phyloP scores from a whole-genome alignment of 2,797 vertebrate species.

The Melanotaenia maccullochi region DNA sequence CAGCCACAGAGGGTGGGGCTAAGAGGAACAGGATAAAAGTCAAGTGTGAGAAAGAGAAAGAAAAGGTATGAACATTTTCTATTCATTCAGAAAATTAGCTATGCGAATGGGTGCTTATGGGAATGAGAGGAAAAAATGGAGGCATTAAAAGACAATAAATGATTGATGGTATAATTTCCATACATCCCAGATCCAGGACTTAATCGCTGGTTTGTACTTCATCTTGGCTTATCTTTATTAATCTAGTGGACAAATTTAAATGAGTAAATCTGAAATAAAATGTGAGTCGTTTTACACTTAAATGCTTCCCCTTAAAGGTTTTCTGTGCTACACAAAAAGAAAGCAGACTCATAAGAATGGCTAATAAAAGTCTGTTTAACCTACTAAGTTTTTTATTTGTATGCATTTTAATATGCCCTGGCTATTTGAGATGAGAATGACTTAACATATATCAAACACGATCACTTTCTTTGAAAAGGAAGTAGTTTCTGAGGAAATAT shows the following conservation, averaged over 20 bases:
- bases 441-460: too few species aligned
- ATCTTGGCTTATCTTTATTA: not conserved
- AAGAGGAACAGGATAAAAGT: slow-evolving; percentile 17
- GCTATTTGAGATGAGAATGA: too few species aligned
- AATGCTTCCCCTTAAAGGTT: not conserved
- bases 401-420: too few species aligned
- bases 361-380: too few species aligned
- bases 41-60: not conserved
- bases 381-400: too few species aligned
- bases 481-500: too few species aligned
- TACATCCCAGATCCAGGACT: not conserved
- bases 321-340: not conserved
- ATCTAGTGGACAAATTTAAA: slow-evolving; percentile 4
- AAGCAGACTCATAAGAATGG: not conserved
- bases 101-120: not conserved
- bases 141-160: slow-evolving; percentile 34
- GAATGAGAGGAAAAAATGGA: not conserved
- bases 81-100: slow-evolving; percentile 27
- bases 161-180: slow-evolving; percentile 28
- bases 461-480: too few species aligned
- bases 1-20: slow-evolving; percentile 35
- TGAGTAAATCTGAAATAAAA: not conserved
- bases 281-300: not conserved
- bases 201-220: not conserved
- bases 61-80: slow-evolving; percentile 10